Conservation (phyloP, 1,140 invertebrate genomes). For the Drosophila kurseongensis region DNA sequence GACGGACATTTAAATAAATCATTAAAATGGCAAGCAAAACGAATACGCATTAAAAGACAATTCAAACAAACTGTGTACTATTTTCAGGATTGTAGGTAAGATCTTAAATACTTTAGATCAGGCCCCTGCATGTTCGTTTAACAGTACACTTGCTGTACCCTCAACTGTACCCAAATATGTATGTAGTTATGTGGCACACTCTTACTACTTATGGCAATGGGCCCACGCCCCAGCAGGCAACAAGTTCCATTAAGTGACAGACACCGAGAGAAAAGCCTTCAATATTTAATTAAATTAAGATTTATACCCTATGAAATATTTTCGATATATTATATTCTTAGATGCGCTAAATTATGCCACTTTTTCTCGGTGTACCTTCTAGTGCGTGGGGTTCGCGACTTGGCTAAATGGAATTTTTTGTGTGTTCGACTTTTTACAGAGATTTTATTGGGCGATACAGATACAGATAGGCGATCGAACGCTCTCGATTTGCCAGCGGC, state of each 20-base stretch:
- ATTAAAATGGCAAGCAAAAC: background rate
- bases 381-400: conserved; percentile 35
- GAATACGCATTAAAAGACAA: too few species aligned
- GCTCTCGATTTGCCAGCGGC: conserved; percentile 24
- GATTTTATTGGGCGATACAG: conserved; percentile 7
- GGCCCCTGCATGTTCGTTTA: background rate
- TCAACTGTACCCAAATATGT: background rate
- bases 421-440: conserved; percentile 1
- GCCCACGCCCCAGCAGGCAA: conserved; percentile 27
- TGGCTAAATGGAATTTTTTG: conserved; percentile 39
- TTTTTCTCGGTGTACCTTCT: conserved; percentile 5
- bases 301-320: background rate
- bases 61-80: too few species aligned
- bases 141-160: background rate
- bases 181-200: conserved; percentile 11
- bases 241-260: conserved; percentile 6
- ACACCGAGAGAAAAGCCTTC: background rate
- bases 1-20: background rate
- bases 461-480: conserved; percentile 24
- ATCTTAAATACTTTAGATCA: too few species aligned
- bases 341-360: background rate
- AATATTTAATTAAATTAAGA: background rate
- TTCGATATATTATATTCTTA: background rate
- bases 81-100: too few species aligned
- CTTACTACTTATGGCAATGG: conserved; percentile 30